Percentiles rank a stretch among this genome's conserved stretches.
Evolutionary conservation across 2,797 vertebrate species (phyloP).

Genomic region (Mergus octosetaceus): DNA sequence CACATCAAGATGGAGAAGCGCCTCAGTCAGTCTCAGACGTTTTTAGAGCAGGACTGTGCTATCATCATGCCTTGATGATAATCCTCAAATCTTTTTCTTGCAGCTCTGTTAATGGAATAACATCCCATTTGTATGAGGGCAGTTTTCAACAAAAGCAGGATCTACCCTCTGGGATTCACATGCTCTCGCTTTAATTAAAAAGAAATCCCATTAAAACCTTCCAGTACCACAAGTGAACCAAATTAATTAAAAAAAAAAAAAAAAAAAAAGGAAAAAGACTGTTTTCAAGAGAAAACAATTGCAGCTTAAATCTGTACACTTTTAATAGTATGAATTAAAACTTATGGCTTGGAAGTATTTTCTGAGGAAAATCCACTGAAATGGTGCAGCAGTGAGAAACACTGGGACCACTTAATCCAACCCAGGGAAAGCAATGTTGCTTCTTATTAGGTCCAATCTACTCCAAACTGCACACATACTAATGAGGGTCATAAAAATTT

Average conservation of each 20-base stretch:
- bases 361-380: background rate
- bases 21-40: background rate
- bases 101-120: constrained; percentile 19
- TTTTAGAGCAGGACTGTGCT: background rate
- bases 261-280: background rate
- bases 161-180: constrained; percentile 31
- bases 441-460: background rate
- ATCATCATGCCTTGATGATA: background rate
- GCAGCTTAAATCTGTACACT: background rate
- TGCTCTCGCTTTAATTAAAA: constrained; percentile 43
- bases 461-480: background rate
- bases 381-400: background rate
- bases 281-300: background rate
- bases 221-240: constrained; percentile 5
- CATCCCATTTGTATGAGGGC: background rate
- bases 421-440: background rate
- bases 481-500: background rate
- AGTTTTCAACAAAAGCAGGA: constrained; percentile 42
- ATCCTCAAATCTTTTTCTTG: background rate
- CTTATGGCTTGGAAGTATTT: background rate
- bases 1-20: background rate
- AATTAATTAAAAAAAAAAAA: background rate
- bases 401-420: background rate
- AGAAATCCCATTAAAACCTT: constrained; percentile 49
- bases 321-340: background rate